Evolutionary conservation across 37 sponge, comb jelly and placozoan species (phyloP), one percentile per base, ranked within the genome.

Genomic region (Chondrosia reniformis): DNA sequence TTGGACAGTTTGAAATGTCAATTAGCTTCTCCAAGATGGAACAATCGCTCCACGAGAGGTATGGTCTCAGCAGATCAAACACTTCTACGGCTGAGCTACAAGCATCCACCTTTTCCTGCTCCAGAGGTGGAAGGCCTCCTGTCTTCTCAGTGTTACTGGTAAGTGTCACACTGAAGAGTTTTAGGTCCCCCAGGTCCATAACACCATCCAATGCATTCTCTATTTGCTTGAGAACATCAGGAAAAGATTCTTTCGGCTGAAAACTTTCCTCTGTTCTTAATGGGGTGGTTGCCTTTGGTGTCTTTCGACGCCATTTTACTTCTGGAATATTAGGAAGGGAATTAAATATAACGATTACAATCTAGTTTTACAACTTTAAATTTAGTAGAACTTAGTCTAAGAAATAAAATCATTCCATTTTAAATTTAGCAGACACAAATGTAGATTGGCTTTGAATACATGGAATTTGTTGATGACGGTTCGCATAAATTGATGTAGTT

Each of bases 131-230:
- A 7, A 21, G 32, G 2, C 72, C 41, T 3, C 72, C 72, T 21
- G 42, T 40, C 22, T 44, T 69, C 19, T 40, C 72, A 7, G 41
- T 21, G 12, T 69, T 8, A 25, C 43, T 69, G 4, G 72, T 69
- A 13, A 69, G 72, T 2, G 42, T 69, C 22, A 69, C 72, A 69
- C 72, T 69, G 36, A 69, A 69, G 19, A 69, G 72, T 9, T 37
- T 36, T 17, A 69, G 72, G 21, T 69, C 72, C 4, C 43, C 36
- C 31, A 69, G n/a, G 72, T 69, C 72, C 72, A 69, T 69, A 44
- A 34, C 72, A 40, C 37, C n/a, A 21, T 69, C 72, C 8, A 69
- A 44, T 41, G 72, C 72, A 3, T 69, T 37, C n/a, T 17, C 72
- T 0, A 69, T 37, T 9, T 19, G n/a, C 13, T 69, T 9, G n/a